phyloP scores from a whole-genome alignment of 2,797 vertebrate genomes.

The Vespertilio murinus region DNA sequence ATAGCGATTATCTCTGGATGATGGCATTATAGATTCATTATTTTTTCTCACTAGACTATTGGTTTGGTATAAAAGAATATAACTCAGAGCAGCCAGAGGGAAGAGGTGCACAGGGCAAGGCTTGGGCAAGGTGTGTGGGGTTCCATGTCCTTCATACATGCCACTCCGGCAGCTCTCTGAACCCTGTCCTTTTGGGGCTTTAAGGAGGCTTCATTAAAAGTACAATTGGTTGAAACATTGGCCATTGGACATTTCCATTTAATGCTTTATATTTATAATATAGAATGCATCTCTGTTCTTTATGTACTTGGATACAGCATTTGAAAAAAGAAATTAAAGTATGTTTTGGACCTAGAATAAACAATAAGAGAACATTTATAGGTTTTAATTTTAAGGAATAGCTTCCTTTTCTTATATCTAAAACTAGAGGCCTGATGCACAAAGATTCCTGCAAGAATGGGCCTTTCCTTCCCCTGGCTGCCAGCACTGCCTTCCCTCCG shows the following conservation, averaged over 20 bases:
- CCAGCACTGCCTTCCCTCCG: no score
- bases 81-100: neutral
- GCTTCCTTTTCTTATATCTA: neutral
- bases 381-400: conserved; percentile 47
- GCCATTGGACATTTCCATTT: neutral
- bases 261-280: neutral
- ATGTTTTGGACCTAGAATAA: conserved; percentile 44
- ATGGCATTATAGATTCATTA: neutral
- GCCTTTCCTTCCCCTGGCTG: no score
- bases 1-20: neutral
- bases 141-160: neutral
- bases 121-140: neutral
- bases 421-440: neutral
- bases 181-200: neutral
- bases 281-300: neutral
- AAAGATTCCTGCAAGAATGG: no score
- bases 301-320: conserved; percentile 2
- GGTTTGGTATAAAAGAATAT: neutral
- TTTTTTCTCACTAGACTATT: neutral
- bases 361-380: neutral
- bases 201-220: neutral
- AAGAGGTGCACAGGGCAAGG: neutral
- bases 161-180: neutral
- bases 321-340: conserved; percentile 39
- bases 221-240: neutral